Conservation (phyloP, 2,797 vertebrate genomes). For the Euthynnus affinis region DNA sequence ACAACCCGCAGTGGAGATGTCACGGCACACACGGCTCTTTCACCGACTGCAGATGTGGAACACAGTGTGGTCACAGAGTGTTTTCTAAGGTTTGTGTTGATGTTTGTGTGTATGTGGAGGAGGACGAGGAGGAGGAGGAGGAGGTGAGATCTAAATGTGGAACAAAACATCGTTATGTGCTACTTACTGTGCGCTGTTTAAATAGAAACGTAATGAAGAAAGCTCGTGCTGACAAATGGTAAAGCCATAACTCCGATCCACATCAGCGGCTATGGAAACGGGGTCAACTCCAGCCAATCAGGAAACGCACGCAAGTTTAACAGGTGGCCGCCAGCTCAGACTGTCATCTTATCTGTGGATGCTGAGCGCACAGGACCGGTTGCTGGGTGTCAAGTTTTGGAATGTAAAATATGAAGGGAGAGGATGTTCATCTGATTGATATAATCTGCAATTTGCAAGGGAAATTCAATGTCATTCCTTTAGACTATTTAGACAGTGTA, state of each 20-base stretch:
- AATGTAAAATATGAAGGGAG: constrained; percentile 1
- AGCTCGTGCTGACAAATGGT: constrained; percentile 1
- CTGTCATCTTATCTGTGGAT: constrained; percentile 7
- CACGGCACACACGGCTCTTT: constrained; percentile 54
- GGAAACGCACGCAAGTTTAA: not conserved
- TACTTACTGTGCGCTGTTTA: not conserved
- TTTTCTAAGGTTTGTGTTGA: constrained; percentile 31
- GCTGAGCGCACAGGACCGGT: not conserved
- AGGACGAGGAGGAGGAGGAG: not conserved
- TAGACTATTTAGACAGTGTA: not conserved
- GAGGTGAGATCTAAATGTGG: constrained; percentile 23
- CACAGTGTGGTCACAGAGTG: constrained; percentile 25
- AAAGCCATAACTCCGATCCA: not conserved
- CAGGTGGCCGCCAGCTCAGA: not conserved
- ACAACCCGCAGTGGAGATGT: constrained; percentile 55
- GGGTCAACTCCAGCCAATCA: not conserved
- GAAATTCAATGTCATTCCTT: not conserved
- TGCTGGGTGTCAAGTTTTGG: not conserved
- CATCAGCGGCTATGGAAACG: not conserved
- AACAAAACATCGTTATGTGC: constrained; percentile 30
- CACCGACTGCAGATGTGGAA: constrained; percentile 62
- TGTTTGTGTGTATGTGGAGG: not conserved
- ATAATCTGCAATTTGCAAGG: not conserved
- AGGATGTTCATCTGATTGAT: not conserved
- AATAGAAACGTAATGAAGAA: constrained; percentile 5